phyloP scores from a whole-genome alignment of 1,140 invertebrate species.

The Papilio glaucus region DNA sequence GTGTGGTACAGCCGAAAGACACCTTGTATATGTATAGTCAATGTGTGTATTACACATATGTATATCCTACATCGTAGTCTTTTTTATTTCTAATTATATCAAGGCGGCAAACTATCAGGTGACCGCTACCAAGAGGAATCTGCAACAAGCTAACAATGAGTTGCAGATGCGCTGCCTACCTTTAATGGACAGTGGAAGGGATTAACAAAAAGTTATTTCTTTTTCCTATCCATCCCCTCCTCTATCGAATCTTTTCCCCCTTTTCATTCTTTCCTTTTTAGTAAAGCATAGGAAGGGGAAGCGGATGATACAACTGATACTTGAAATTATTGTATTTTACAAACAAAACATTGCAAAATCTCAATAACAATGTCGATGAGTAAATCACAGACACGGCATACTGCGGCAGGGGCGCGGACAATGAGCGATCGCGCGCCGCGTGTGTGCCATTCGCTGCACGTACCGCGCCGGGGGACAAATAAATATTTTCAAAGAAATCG shows the following conservation, averaged over 20 bases:
- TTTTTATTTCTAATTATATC: too few species aligned
- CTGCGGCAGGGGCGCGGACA: constrained; percentile 46
- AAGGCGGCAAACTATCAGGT: too few species aligned
- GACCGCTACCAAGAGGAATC: too few species aligned
- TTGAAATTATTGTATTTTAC: constrained; percentile 1
- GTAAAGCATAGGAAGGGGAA: too few species aligned
- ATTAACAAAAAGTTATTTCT: too few species aligned
- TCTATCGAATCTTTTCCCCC: background rate
- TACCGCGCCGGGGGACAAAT: constrained; percentile 74
- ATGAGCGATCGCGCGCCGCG: constrained; percentile 53
- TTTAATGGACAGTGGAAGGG: too few species aligned
- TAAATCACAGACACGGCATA: constrained; percentile 49
- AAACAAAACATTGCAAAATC: constrained; percentile 40
- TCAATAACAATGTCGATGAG: constrained; percentile 4
- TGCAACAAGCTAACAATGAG: background rate
- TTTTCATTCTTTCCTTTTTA: background rate
- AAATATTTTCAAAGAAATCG: constrained; percentile 70
- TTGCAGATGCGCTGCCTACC: too few species aligned
- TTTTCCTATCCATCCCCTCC: too few species aligned
- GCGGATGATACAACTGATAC: background rate
- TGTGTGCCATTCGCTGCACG: constrained; percentile 54
- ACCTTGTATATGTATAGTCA: too few species aligned
- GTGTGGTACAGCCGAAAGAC: too few species aligned
- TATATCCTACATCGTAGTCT: too few species aligned
- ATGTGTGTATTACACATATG: too few species aligned